These are phyloP conservation scores for Dipodomys stephensi DNA, from an alignment of 2,113 vertebrate species.

Conservation along the genomic window DNA sequence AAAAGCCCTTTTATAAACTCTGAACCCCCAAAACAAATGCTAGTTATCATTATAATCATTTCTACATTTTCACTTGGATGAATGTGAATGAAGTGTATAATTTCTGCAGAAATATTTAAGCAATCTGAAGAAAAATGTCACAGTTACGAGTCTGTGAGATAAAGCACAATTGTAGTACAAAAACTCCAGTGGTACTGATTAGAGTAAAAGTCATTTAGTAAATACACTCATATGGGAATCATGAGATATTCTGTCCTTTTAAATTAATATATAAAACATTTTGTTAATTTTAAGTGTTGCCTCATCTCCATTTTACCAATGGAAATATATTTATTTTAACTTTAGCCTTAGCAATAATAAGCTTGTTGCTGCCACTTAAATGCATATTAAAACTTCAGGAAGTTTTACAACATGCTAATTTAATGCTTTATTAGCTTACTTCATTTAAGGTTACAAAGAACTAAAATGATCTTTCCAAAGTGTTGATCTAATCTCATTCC, in stretches of 20 bases:
- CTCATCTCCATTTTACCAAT: constrained; percentile 56
- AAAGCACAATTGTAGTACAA: constrained; percentile 25
- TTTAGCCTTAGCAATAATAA: constrained; percentile 67
- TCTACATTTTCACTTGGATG: constrained; percentile 51
- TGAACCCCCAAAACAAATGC: constrained; percentile 49
- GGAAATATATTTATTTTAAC: constrained; percentile 66
- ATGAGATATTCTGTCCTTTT: constrained; percentile 48
- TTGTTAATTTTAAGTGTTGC: constrained; percentile 54
- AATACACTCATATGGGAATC: constrained; percentile 35
- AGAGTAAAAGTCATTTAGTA: constrained; percentile 22
- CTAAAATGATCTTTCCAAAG: constrained; percentile 75
- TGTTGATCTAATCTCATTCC: constrained; percentile 78
- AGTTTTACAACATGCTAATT: constrained; percentile 77
- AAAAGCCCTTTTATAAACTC: constrained; percentile 34
- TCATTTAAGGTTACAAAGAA: constrained; percentile 79
- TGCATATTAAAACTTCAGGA: constrained; percentile 76
- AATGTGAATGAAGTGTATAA: constrained; percentile 49
- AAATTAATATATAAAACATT: constrained; percentile 52
- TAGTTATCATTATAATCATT: constrained; percentile 61
- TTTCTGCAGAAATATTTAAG: constrained; percentile 32
- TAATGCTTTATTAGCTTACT: constrained; percentile 83
- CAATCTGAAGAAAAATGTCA: constrained; percentile 53
- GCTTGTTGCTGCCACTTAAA: constrained; percentile 64
- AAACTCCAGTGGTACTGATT: background rate
- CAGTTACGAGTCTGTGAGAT: constrained; percentile 27